phyloP scores from a whole-genome alignment of 1,140 invertebrate genomes.

The Penaeus chinensis region DNA sequence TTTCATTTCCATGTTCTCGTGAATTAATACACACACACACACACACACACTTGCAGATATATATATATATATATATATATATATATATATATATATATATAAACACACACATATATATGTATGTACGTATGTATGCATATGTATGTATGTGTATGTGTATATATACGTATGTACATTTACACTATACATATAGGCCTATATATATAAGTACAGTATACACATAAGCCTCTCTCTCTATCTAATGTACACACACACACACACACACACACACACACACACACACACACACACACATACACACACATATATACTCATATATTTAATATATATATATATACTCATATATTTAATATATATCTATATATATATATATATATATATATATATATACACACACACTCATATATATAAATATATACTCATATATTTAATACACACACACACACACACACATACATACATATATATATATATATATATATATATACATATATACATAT shows the following conservation, averaged over 20 bases:
- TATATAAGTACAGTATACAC: slow-evolving; percentile 27
- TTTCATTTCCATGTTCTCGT: background rate
- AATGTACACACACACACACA: slow-evolving; percentile 12
- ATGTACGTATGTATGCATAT: too few relatives aligned
- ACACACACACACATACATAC: slow-evolving; percentile 5
- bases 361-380: slow-evolving; percentile 34
- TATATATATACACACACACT: slow-evolving; percentile 25
- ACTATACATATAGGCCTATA: slow-evolving; percentile 16
- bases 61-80: background rate
- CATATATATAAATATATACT: slow-evolving; percentile 24
- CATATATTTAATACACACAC: background rate
- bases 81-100: slow-evolving; percentile 15
- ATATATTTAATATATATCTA: background rate
- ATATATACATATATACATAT: background rate
- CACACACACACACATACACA: slow-evolving; percentile 13
- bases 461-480: background rate
- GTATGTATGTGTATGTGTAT: background rate
- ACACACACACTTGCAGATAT: background rate
- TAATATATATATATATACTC: background rate
- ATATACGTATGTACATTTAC: slow-evolving; percentile 19
- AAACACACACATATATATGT: background rate
- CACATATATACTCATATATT: background rate
- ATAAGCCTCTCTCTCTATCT: slow-evolving; percentile 4
- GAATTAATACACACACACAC: background rate
- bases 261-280: background rate